A percentile compares a stretch with the other conserved stretches of the same genome.
Conservation (phyloP, 1,140 invertebrate genomes). For the Drosophila lacteicornis region DNA sequence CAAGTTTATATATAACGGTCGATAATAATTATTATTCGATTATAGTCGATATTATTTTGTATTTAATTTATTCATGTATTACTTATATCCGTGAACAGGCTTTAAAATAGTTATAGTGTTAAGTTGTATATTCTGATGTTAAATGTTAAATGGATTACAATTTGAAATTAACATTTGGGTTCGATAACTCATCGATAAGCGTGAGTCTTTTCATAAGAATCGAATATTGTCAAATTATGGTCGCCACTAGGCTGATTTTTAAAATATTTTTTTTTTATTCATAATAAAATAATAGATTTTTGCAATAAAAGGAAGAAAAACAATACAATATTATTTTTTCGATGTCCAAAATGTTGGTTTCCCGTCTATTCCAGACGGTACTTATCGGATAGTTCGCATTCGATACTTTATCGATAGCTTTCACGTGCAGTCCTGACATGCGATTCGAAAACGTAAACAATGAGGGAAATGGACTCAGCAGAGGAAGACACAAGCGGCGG, state of each 20-base stretch:
- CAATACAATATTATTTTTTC: too few species aligned
- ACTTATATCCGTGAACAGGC: too few species aligned
- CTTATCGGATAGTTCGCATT: background rate
- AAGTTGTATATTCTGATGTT: background rate
- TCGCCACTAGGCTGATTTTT: too few species aligned
- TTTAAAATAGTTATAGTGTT: background rate
- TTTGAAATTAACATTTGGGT: background rate
- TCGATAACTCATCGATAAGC: background rate
- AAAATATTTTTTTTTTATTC: too few species aligned
- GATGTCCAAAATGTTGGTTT: background rate
- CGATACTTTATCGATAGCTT: background rate
- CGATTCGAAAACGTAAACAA: conserved; percentile 15
- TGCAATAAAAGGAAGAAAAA: too few species aligned
- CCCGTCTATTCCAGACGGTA: background rate
- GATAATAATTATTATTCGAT: too few species aligned
- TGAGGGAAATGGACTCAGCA: background rate
- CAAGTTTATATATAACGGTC: too few species aligned
- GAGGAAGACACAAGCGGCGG: background rate
- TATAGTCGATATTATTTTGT: background rate
- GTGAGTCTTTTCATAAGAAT: background rate
- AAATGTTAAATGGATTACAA: background rate
- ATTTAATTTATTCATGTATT: background rate
- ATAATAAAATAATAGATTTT: too few species aligned
- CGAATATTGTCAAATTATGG: background rate
- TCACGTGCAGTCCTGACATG: background rate